These are phyloP conservation scores for Orchestes rusci DNA, from an alignment of 2,888 invertebrate species.

Conservation along the genomic window DNA sequence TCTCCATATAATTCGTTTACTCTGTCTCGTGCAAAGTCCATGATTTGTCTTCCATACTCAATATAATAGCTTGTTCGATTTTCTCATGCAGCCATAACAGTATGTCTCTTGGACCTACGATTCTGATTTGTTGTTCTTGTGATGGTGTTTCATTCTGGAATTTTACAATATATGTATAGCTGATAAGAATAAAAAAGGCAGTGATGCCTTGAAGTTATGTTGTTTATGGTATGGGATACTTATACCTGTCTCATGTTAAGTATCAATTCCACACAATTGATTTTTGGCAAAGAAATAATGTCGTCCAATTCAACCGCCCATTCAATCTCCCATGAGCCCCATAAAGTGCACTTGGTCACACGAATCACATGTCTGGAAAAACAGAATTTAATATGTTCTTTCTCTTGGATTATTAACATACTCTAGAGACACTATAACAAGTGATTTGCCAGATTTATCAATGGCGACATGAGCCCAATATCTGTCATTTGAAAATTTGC, in stretches of 20 bases:
- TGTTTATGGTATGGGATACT: too few relatives aligned
- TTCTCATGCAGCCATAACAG: constrained; percentile 66
- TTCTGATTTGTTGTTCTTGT: constrained; percentile 34
- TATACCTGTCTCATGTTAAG: constrained; percentile 74
- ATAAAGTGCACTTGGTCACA: constrained; percentile 60
- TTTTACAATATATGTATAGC: constrained; percentile 3
- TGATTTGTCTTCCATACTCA: constrained; percentile 66
- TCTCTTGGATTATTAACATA: constrained; percentile 40
- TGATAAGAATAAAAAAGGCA: too few relatives aligned
- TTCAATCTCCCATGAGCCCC: constrained; percentile 70
- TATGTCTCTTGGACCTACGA: constrained; percentile 57
- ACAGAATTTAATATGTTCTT: background rate
- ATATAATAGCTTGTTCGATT: constrained; percentile 66
- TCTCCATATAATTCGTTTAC: too few relatives aligned
- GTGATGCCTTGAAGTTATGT: too few relatives aligned
- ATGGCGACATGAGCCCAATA: constrained; percentile 66
- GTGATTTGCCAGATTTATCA: constrained; percentile 54
- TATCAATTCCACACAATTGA: constrained; percentile 52
- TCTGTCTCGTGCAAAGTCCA: constrained; percentile 39
- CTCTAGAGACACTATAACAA: constrained; percentile 64
- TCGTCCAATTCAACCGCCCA: constrained; percentile 69
- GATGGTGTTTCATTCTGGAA: constrained; percentile 36
- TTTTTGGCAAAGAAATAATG: constrained; percentile 55
- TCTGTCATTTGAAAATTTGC: constrained; percentile 58
- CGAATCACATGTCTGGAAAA: constrained; percentile 61